phyloP scores from a whole-genome alignment of 2,797 vertebrate species.

The Squalus acanthias region DNA sequence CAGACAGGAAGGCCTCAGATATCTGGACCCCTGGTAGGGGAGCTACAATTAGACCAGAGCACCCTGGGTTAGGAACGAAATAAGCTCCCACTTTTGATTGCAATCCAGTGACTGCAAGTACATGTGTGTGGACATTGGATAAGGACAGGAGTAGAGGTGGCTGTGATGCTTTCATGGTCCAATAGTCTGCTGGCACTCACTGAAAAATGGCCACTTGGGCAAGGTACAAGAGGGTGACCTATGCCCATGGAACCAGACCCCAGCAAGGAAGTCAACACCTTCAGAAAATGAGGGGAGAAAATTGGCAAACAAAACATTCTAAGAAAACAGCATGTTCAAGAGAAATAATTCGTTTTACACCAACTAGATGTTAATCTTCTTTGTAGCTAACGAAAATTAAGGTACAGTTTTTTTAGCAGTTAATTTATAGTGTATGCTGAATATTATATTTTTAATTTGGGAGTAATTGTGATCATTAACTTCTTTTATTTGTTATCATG shows the following conservation, averaged over 20 bases:
- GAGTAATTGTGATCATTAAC: neutral
- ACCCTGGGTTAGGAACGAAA: neutral
- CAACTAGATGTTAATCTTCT: neutral
- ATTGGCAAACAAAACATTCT: neutral
- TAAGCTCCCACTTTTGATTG: neutral
- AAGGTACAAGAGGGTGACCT: neutral
- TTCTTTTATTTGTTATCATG: neutral
- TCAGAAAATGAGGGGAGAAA: neutral
- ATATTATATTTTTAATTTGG: conserved; percentile 17
- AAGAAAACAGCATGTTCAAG: neutral
- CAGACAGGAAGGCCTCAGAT: neutral
- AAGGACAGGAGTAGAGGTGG: neutral
- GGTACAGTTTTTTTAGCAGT: neutral
- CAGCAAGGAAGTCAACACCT: neutral
- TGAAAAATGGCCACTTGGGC: neutral
- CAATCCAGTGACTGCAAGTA: neutral
- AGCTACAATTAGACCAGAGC: neutral
- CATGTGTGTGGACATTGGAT: neutral
- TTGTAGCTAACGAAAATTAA: neutral
- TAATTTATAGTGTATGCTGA: neutral
- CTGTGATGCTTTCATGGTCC: neutral
- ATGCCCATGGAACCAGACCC: neutral
- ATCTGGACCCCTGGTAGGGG: neutral
- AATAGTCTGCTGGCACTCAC: neutral
- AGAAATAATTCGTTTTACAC: neutral